These are phyloP conservation scores for Phymorhynchus buccinoides DNA, from an alignment of 1,140 invertebrate genomes.

Conservation along the genomic window DNA sequence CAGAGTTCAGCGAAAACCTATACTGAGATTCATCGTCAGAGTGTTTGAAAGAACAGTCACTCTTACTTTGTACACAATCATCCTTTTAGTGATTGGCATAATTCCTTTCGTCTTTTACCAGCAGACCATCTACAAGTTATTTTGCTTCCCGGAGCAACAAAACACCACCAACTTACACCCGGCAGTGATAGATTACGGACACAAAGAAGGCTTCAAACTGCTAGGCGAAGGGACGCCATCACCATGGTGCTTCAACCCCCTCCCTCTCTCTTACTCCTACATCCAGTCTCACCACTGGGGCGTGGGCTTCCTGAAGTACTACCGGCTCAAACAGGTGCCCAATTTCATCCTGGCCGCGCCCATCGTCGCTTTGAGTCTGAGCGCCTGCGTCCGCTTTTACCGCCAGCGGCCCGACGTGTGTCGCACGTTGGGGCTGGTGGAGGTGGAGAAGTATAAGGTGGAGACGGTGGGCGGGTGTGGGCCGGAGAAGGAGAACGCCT, in stretches of 20 bases:
- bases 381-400: constrained; percentile 64
- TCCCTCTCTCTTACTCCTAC: constrained; percentile 90
- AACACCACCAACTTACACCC: constrained; percentile 58
- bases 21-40: neutral
- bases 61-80: constrained; percentile 60
- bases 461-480: neutral
- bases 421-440: constrained; percentile 50
- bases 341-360: constrained; percentile 93
- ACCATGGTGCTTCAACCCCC: constrained; percentile 83
- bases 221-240: constrained; percentile 65
- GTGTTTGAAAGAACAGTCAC: neutral
- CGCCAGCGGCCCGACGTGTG: constrained; percentile 50
- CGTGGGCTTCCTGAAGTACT: constrained; percentile 93
- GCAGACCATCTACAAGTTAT: constrained; percentile 81
- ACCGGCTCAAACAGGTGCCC: constrained; percentile 90
- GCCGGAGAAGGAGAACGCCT: neutral
- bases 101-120: constrained; percentile 84
- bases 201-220: constrained; percentile 71
- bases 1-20: neutral
- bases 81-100: constrained; percentile 76
- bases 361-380: constrained; percentile 80
- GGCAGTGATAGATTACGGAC: constrained; percentile 73
- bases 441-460: constrained; percentile 12
- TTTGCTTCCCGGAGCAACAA: constrained; percentile 68
- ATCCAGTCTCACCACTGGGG: constrained; percentile 90